These are phyloP conservation scores for Tarsius wallacei DNA, from an alignment of 2,797 vertebrate genomes.

Conservation along the genomic window DNA sequence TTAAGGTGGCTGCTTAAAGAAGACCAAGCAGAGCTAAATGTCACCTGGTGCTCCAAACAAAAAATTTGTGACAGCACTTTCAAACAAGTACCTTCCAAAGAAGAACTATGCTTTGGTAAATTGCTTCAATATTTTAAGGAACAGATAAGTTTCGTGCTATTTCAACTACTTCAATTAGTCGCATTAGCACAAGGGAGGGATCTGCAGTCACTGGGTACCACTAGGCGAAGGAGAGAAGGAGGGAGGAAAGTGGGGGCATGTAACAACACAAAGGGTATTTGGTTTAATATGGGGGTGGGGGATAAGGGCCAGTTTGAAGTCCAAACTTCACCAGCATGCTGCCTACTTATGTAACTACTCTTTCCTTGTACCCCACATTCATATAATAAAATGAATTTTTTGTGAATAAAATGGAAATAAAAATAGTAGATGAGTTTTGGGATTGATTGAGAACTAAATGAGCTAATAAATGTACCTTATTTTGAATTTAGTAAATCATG, in stretches of 20 bases:
- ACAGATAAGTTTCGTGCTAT: background rate
- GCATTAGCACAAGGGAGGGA: too few relatives aligned
- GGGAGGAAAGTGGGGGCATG: too few relatives aligned
- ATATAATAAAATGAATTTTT: too few relatives aligned
- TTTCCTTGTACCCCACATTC: too few relatives aligned
- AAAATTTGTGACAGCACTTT: background rate
- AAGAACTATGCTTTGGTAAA: background rate
- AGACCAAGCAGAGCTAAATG: background rate
- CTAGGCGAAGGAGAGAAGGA: too few relatives aligned
- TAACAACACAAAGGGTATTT: too few relatives aligned
- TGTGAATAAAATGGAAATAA: background rate
- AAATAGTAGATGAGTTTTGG: background rate
- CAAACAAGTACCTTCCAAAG: background rate
- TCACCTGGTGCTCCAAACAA: background rate
- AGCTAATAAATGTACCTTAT: background rate
- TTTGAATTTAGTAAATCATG: slow-evolving; percentile 7
- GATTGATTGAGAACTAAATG: background rate
- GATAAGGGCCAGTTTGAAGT: too few relatives aligned
- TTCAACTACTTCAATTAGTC: background rate
- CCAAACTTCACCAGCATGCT: too few relatives aligned
- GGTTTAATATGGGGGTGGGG: too few relatives aligned
- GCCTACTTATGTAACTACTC: too few relatives aligned
- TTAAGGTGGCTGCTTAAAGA: background rate
- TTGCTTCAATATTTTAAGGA: background rate
- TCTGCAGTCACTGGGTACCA: too few relatives aligned